Conservation (phyloP, 1,140 invertebrate species). For the Sycophaga agraensis region DNA sequence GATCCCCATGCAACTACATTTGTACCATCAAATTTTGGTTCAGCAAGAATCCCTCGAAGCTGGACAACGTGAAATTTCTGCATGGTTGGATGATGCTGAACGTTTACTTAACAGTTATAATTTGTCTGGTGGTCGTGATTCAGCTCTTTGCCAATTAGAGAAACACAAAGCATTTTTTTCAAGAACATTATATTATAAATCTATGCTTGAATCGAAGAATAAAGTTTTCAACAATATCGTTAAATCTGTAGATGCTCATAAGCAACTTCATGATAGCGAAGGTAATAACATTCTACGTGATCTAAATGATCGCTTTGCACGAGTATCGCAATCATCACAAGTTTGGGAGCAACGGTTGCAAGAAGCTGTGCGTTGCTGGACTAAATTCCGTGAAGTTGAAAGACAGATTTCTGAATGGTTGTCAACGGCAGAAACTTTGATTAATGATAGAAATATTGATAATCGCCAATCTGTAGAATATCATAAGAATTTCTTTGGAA, state of each 20-base stretch:
- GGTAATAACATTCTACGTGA: slow-evolving; percentile 72
- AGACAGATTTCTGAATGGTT: slow-evolving; percentile 83
- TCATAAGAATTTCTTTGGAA: slow-evolving; percentile 82
- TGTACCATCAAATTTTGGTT: slow-evolving; percentile 80
- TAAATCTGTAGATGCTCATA: slow-evolving; percentile 69
- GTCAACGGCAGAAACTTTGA: slow-evolving; percentile 76
- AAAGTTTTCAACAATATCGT: slow-evolving; percentile 90
- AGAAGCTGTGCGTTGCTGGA: slow-evolving; percentile 80
- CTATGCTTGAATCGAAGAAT: slow-evolving; percentile 92
- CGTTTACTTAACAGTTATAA: slow-evolving; percentile 65
- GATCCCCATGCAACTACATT: slow-evolving; percentile 76
- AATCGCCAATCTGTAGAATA: slow-evolving; percentile 78
- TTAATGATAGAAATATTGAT: slow-evolving; percentile 80
- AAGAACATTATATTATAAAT: slow-evolving; percentile 85
- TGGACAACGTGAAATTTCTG: slow-evolving; percentile 80
- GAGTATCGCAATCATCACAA: slow-evolving; percentile 71
- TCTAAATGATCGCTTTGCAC: slow-evolving; percentile 80
- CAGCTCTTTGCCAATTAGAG: slow-evolving; percentile 73
- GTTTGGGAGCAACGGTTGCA: slow-evolving; percentile 79
- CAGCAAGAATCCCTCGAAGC: slow-evolving; percentile 88
- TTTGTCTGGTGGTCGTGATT: slow-evolving; percentile 71
- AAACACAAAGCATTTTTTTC: slow-evolving; percentile 87
- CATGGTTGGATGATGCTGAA: slow-evolving; percentile 85
- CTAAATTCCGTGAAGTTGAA: slow-evolving; percentile 79
- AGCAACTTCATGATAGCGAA: slow-evolving; percentile 71